A percentile compares a stretch with the other conserved stretches of the same genome.
These are phyloP conservation scores for Caiman crocodilus DNA, from an alignment of 2,797 vertebrate genomes.

Conservation along the genomic window DNA sequence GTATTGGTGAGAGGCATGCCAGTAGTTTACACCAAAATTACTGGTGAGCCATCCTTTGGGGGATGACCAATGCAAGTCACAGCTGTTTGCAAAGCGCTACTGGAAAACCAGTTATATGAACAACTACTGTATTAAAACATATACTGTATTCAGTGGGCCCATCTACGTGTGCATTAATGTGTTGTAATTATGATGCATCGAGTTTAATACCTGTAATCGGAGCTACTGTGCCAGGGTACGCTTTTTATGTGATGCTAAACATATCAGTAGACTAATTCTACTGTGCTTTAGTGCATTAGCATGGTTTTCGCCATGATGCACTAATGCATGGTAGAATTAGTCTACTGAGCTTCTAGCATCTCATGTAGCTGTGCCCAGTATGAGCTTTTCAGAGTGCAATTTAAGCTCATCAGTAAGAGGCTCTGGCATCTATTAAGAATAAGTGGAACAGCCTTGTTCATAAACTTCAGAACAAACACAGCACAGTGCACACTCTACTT, in stretches of 20 bases:
- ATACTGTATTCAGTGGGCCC: neutral
- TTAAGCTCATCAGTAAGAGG: constrained; percentile 41
- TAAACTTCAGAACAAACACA: constrained; percentile 26
- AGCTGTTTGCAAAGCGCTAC: neutral
- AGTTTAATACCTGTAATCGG: too few relatives aligned
- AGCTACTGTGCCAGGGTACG: too few relatives aligned
- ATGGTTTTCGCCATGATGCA: too few relatives aligned
- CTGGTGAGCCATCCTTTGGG: neutral
- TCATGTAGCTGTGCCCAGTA: too few relatives aligned
- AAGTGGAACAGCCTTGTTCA: neutral
- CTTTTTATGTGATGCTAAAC: too few relatives aligned
- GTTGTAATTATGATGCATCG: too few relatives aligned
- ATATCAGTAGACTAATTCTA: too few relatives aligned
- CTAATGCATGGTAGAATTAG: too few relatives aligned
- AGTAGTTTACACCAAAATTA: neutral
- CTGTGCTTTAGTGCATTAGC: too few relatives aligned
- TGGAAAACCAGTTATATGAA: constrained; percentile 39
- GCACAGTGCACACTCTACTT: neutral
- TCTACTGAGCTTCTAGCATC: too few relatives aligned
- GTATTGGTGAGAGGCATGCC: neutral
- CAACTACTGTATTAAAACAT: constrained; percentile 11
- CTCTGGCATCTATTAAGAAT: neutral
- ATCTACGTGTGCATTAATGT: neutral
- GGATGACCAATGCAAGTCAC: constrained; percentile 3
- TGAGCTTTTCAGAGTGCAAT: constrained; percentile 31